Conservation (phyloP, 2,797 vertebrate genomes). For the Sebastes flavidus region DNA sequence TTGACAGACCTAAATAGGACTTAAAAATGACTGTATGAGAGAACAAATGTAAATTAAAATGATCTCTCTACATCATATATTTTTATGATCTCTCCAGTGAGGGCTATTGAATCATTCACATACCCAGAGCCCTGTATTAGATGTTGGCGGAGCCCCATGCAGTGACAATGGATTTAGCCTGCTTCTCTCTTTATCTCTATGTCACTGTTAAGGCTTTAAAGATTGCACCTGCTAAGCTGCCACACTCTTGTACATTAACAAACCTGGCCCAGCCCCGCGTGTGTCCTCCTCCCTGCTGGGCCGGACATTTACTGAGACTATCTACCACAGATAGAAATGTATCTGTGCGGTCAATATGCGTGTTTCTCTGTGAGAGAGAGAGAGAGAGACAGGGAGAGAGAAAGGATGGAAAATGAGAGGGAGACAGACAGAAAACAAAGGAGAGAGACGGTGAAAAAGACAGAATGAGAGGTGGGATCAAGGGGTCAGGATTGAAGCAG, state of each 20-base stretch:
- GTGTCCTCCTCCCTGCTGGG: slow-evolving; percentile 57
- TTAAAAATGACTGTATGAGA: neutral
- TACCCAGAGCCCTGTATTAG: neutral
- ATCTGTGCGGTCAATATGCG: slow-evolving; percentile 5
- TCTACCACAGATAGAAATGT: slow-evolving; percentile 56
- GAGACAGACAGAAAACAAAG: slow-evolving; percentile 15
- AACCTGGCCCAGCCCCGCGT: slow-evolving; percentile 57
- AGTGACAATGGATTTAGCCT: slow-evolving; percentile 24
- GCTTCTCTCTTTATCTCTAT: slow-evolving; percentile 69
- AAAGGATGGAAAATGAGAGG: neutral
- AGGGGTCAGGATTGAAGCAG: slow-evolving; percentile 67
- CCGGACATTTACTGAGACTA: slow-evolving; percentile 51
- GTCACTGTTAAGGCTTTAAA: slow-evolving; percentile 75
- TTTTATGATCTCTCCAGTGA: neutral
- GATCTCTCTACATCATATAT: neutral
- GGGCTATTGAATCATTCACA: slow-evolving; percentile 1
- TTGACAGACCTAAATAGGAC: neutral
- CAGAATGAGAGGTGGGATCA: slow-evolving; percentile 56
- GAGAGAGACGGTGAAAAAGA: slow-evolving; percentile 29
- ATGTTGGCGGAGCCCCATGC: slow-evolving; percentile 13
- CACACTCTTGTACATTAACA: slow-evolving; percentile 59
- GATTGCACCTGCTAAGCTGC: slow-evolving; percentile 69
- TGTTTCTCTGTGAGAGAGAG: slow-evolving; percentile 20
- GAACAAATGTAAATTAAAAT: neutral
- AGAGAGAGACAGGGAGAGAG: neutral